phyloP scores from a whole-genome alignment of 2,888 invertebrate species.

The Cephus runcator region DNA sequence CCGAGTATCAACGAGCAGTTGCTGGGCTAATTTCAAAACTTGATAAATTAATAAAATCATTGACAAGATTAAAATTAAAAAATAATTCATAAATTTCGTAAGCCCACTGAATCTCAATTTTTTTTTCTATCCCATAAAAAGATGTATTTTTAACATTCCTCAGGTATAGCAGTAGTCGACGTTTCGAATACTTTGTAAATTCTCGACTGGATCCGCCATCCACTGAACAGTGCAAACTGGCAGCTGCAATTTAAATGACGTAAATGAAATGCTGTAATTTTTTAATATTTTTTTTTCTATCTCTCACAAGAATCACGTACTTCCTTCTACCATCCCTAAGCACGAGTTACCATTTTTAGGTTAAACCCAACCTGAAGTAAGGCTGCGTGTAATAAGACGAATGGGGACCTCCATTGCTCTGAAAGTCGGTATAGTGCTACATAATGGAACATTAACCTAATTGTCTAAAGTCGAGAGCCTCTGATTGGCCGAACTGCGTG shows the following conservation, averaged over 20 bases:
- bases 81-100: too few species aligned
- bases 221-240: too few species aligned
- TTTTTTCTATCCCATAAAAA: too few species aligned
- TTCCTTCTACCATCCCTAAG: neutral
- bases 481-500: slow-evolving; percentile 9
- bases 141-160: too few species aligned
- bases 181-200: too few species aligned
- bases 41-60: too few species aligned
- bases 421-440: neutral
- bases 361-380: neutral
- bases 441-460: slow-evolving; percentile 11
- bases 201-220: too few species aligned
- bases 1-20: neutral
- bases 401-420: neutral
- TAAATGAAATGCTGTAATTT: neutral
- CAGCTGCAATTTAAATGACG: too few species aligned
- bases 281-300: neutral
- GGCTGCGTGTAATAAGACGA: neutral
- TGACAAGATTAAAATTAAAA: too few species aligned
- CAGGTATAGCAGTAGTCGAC: too few species aligned
- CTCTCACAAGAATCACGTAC: neutral
- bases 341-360: neutral
- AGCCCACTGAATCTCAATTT: too few species aligned
- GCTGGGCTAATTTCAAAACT: neutral
- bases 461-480: slow-evolving; percentile 1